These are phyloP conservation scores for Drosophila lini DNA, from an alignment of 1,140 invertebrate genomes.

Conservation along the genomic window DNA sequence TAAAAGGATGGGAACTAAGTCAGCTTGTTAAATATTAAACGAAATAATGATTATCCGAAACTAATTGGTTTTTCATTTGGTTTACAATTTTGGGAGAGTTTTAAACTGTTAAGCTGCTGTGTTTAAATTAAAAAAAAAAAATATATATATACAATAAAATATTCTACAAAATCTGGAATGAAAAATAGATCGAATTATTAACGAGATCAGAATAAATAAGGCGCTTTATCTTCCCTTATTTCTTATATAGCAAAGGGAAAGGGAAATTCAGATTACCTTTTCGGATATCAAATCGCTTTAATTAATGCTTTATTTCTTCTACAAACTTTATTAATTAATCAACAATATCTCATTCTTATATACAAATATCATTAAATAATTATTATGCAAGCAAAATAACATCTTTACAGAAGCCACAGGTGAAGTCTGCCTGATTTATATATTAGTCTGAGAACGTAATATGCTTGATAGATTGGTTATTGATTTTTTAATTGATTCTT, in stretches of 20 bases:
- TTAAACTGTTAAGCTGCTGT: no score
- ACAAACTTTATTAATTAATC: neutral
- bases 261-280: neutral
- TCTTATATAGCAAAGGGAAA: neutral
- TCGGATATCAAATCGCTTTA: neutral
- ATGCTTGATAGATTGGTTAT: constrained; percentile 24
- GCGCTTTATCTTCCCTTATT: neutral
- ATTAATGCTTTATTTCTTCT: neutral
- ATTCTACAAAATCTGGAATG: neutral
- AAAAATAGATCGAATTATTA: neutral
- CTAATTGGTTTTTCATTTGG: constrained; percentile 8
- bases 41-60: constrained; percentile 29
- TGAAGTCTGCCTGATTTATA: neutral
- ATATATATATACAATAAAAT: neutral
- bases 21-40: constrained; percentile 45
- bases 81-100: neutral
- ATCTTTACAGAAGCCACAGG: neutral
- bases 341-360: neutral
- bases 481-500: constrained; percentile 44
- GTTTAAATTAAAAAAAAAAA: neutral
- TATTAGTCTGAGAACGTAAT: constrained; percentile 12
- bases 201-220: neutral
- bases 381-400: neutral
- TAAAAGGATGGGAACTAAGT: constrained; percentile 29
- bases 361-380: neutral